A percentile compares a stretch with the other conserved stretches of the same genome.
These are phyloP conservation scores for Bufo bufo DNA, from an alignment of 2,113 vertebrate genomes.

Conservation along the genomic window DNA sequence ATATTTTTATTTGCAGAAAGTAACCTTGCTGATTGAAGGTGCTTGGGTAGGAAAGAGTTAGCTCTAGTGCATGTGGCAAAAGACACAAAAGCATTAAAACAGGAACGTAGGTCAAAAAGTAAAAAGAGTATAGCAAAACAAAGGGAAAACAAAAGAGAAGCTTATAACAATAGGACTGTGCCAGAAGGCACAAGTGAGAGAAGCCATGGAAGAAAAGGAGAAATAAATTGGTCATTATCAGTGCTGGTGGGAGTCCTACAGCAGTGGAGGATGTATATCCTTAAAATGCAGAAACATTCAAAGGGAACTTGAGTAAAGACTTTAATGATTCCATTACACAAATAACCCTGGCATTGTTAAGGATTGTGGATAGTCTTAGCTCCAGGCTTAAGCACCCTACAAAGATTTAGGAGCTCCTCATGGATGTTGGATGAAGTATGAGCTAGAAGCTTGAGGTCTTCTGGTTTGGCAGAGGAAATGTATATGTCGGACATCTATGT, in stretches of 20 bases:
- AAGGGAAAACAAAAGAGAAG: conserved; percentile 31
- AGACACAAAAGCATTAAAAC: conserved; percentile 28
- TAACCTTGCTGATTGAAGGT: neutral
- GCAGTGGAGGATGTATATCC: conserved; percentile 10
- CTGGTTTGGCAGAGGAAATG: neutral
- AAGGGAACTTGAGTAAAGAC: conserved; percentile 27
- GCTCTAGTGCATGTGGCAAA: neutral
- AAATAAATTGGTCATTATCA: conserved; percentile 38
- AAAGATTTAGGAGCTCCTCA: neutral
- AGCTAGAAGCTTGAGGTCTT: neutral
- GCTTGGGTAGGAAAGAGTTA: neutral
- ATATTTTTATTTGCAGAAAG: neutral
- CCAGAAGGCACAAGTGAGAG: conserved; percentile 23
- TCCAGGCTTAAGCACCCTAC: neutral
- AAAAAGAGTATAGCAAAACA: conserved; percentile 19
- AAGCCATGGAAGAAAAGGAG: neutral
- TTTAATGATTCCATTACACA: conserved; percentile 30
- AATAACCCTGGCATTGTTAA: neutral
- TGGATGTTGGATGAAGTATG: neutral
- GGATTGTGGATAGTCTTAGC: conserved; percentile 26
- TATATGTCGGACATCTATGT: neutral
- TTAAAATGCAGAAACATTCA: conserved; percentile 44
- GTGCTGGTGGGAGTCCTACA: conserved; percentile 38
- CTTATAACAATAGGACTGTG: conserved; percentile 13
- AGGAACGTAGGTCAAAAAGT: conserved; percentile 10